These are phyloP conservation scores for Limnephilus rhombicus DNA, from an alignment of 2,888 invertebrate genomes.

Conservation along the genomic window DNA sequence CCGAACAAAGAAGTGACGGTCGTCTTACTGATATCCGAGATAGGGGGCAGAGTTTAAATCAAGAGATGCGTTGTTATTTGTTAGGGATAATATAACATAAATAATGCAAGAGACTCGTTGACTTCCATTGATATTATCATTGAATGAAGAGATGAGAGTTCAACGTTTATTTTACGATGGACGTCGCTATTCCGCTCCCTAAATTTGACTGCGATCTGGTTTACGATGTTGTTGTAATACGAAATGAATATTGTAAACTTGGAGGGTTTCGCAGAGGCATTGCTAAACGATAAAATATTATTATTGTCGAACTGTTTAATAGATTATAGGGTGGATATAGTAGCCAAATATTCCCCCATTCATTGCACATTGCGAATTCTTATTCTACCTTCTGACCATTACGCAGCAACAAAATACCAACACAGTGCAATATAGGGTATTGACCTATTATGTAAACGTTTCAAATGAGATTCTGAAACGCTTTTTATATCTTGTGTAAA, in stretches of 20 bases:
- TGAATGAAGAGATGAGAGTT: neutral
- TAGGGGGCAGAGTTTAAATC: neutral
- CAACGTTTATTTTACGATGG: neutral
- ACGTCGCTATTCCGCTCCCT: neutral
- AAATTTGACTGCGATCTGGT: neutral
- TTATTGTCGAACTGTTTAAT: neutral
- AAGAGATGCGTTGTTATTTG: neutral
- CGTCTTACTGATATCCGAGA: constrained; percentile 26
- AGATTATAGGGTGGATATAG: neutral
- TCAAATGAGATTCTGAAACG: neutral
- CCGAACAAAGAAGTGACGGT: constrained; percentile 34
- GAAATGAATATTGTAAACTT: neutral
- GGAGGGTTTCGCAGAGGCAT: neutral
- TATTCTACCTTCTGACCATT: neutral
- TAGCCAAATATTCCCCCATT: neutral
- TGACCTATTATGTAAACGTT: neutral
- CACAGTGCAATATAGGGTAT: neutral
- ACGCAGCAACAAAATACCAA: neutral
- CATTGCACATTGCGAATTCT: neutral
- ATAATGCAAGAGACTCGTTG: neutral
- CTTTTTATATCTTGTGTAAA: neutral
- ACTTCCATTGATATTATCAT: neutral
- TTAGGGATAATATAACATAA: neutral
- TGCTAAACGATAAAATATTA: constrained; percentile 1
- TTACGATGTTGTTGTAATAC: neutral